These are phyloP conservation scores for Platypus cylindrus DNA, from an alignment of 2,888 invertebrate genomes.

Conservation along the genomic window DNA sequence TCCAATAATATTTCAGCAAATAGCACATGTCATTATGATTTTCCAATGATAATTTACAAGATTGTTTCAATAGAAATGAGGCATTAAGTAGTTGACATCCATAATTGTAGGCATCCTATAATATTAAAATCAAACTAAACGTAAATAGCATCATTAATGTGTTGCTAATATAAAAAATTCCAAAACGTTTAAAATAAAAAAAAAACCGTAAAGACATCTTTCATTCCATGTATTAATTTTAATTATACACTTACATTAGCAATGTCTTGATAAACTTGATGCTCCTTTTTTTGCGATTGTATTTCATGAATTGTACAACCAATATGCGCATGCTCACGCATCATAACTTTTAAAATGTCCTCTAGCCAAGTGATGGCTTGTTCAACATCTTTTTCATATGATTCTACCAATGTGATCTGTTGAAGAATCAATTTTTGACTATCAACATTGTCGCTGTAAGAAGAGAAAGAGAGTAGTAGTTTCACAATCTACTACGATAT, in stretches of 20 bases:
- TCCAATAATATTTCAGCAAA: constrained; percentile 54
- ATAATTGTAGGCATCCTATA: constrained; percentile 67
- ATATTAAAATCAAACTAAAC: constrained; percentile 8
- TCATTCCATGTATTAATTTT: background rate
- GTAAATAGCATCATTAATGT: background rate
- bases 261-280: constrained; percentile 64
- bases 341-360: constrained; percentile 59
- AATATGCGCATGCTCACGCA: constrained; percentile 55
- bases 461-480: constrained; percentile 1
- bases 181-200: background rate
- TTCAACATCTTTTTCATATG: constrained; percentile 62
- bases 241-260: constrained; percentile 46
- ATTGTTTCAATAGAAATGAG: constrained; percentile 56
- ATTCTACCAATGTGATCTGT: constrained; percentile 61
- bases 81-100: constrained; percentile 67
- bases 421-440: constrained; percentile 64
- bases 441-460: constrained; percentile 52
- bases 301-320: constrained; percentile 63
- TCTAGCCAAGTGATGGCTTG: constrained; percentile 67
- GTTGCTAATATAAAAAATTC: background rate
- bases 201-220: background rate
- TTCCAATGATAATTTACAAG: constrained; percentile 50
- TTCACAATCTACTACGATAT: too few relatives aligned
- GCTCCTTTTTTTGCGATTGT: constrained; percentile 59
- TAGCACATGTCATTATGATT: constrained; percentile 44